These are phyloP conservation scores for Ephestia elutella DNA, from an alignment of 1,140 invertebrate species.

Conservation along the genomic window DNA sequence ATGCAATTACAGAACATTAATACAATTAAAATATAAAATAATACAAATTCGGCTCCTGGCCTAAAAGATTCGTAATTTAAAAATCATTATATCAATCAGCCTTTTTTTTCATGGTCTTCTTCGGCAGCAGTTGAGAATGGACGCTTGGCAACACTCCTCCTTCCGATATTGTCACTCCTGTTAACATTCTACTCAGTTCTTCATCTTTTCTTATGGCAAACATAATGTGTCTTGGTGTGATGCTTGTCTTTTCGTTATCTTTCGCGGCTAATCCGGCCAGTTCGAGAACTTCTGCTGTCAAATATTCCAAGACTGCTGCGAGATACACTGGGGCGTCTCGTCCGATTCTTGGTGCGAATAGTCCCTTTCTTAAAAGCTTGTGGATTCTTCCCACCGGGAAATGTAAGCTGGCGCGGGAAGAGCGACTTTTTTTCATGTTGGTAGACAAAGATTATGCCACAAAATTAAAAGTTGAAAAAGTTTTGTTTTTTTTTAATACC, in stretches of 20 bases:
- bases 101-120: slow-evolving; percentile 74
- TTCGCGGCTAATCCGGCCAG: slow-evolving; percentile 75
- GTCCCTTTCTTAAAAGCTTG: slow-evolving; percentile 78
- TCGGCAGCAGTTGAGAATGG: slow-evolving; percentile 81
- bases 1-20: not conserved
- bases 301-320: slow-evolving; percentile 76
- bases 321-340: slow-evolving; percentile 79
- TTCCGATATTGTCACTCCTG: slow-evolving; percentile 85
- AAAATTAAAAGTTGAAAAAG: not conserved
- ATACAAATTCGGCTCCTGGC: not conserved
- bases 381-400: slow-evolving; percentile 80
- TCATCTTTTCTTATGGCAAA: slow-evolving; percentile 88
- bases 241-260: slow-evolving; percentile 75
- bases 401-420: slow-evolving; percentile 77
- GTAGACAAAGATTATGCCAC: too few relatives aligned
- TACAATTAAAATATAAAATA: not conserved
- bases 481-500: not conserved
- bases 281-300: slow-evolving; percentile 78
- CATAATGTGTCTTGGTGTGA: slow-evolving; percentile 85
- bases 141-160: slow-evolving; percentile 88
- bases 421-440: not conserved
- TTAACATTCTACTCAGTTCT: slow-evolving; percentile 85
- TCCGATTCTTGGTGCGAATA: slow-evolving; percentile 79
- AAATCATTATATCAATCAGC: slow-evolving; percentile 22
- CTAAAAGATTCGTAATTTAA: slow-evolving; percentile 8